A percentile compares a stretch with the other conserved stretches of the same genome.
Evolutionary conservation across 2,797 vertebrate species (phyloP).

Genomic region (Enteromius anoplus): DNA sequence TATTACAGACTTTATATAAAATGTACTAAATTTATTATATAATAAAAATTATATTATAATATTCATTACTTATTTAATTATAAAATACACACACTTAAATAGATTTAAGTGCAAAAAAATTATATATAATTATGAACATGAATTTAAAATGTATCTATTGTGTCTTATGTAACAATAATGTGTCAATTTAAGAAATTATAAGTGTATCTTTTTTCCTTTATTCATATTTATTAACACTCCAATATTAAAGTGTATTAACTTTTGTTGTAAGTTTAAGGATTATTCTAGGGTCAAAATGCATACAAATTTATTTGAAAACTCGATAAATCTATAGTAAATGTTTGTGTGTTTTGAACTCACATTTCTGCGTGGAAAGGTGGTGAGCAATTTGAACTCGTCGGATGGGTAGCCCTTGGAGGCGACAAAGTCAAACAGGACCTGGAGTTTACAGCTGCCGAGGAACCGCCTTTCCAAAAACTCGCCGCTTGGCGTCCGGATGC

Average conservation of each 20-base stretch:
- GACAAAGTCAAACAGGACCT: conserved; percentile 97
- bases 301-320: background rate
- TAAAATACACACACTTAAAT: background rate
- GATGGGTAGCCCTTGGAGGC: conserved; percentile 97
- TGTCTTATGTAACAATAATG: background rate
- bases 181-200: background rate
- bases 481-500: conserved; percentile 94
- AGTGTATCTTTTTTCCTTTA: background rate
- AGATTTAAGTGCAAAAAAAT: no score
- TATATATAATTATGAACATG: background rate
- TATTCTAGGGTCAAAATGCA: background rate
- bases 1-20: background rate
- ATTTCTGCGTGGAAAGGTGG: conserved; percentile 98
- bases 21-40: background rate
- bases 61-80: background rate
- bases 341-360: conserved; percentile 78
- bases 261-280: background rate
- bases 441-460: conserved; percentile 92
- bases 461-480: conserved; percentile 96
- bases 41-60: background rate
- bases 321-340: background rate
- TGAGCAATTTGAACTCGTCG: conserved; percentile 96
- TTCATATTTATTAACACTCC: background rate
- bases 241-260: background rate
- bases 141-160: background rate